A percentile compares a stretch with the other conserved stretches of the same genome.
phyloP scores from a whole-genome alignment of 2,888 invertebrate species.

The Chloroclysta siterata region DNA sequence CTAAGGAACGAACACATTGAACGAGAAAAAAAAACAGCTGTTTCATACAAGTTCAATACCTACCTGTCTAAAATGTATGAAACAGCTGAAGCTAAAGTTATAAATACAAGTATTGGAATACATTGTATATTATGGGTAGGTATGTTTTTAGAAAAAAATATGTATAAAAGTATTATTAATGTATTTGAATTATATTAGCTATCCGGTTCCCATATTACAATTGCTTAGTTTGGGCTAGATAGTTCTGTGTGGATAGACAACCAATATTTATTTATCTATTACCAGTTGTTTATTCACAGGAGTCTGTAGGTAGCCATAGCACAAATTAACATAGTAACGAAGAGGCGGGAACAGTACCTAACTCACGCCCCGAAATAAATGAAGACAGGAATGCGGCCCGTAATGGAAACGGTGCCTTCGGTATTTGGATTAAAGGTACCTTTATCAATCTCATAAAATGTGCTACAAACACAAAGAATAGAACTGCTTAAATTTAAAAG shows the following conservation, averaged over 20 bases:
- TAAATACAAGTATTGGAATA: no score
- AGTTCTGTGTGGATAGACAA: not conserved
- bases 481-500: not conserved
- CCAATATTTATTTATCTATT: not conserved
- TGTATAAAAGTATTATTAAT: no score
- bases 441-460: constrained; percentile 18
- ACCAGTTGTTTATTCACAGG: constrained; percentile 34
- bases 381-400: constrained; percentile 69
- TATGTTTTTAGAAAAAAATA: no score
- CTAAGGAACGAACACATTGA: no score
- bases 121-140: no score
- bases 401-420: constrained; percentile 54
- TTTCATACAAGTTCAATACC: no score
- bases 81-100: no score
- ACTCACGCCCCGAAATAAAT: constrained; percentile 82
- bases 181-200: no score
- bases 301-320: constrained; percentile 51
- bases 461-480: not conserved
- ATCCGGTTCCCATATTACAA: no score
- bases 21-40: no score
- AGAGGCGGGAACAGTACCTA: constrained; percentile 74
- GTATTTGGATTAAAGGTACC: constrained; percentile 28
- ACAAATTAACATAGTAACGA: constrained; percentile 80
- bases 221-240: no score
- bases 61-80: no score